Evolutionary conservation across 2,113 vertebrate genomes (phyloP).

Genomic region (Calidris pygmaea): DNA sequence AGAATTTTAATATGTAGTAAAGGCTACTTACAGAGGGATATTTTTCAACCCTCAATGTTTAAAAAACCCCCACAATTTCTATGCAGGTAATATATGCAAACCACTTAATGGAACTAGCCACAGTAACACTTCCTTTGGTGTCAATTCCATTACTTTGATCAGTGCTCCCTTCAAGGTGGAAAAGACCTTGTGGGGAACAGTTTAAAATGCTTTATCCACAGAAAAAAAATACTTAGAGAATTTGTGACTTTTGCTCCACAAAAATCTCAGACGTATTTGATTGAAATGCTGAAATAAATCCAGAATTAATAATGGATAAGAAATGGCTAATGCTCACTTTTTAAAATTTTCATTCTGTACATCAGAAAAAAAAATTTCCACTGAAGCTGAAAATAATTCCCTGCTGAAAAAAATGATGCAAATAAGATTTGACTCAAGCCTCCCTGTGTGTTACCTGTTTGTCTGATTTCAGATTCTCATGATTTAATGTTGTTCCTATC

Average conservation of each 20-base stretch:
- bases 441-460: neutral
- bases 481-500: neutral
- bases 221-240: neutral
- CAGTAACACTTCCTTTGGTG: neutral
- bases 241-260: neutral
- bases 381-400: neutral
- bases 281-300: neutral
- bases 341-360: neutral
- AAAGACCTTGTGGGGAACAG: neutral
- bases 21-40: neutral
- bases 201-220: neutral
- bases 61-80: neutral
- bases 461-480: neutral
- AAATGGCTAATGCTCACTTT: neutral
- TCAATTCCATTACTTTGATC: neutral
- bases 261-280: neutral
- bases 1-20: neutral
- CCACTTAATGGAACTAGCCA: neutral
- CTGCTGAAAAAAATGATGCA: fast-evolving
- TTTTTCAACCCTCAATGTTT: neutral
- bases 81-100: neutral
- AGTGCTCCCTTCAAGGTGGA: neutral
- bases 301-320: neutral
- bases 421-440: neutral
- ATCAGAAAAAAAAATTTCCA: neutral